Evolutionary conservation across 2,888 invertebrate species (phyloP).

Genomic region (Branchellion lobata): DNA sequence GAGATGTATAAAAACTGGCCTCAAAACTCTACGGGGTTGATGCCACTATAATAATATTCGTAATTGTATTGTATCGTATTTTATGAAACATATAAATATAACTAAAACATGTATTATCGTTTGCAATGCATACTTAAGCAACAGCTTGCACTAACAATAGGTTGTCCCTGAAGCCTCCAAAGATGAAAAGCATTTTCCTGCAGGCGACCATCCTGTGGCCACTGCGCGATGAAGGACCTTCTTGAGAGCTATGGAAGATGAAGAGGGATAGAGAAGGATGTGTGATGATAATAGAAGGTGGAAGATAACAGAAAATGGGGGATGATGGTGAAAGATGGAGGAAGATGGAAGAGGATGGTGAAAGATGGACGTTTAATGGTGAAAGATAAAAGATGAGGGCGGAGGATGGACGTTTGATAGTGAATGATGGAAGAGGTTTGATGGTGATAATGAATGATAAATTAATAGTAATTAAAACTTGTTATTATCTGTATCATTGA

Average conservation of each 20-base stretch:
- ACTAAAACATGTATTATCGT: too few species aligned
- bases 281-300: not conserved
- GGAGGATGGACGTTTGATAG: too few species aligned
- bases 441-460: too few species aligned
- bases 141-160: too few species aligned
- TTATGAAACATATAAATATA: too few species aligned
- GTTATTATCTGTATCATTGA: too few species aligned
- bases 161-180: constrained; percentile 90
- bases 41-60: not conserved
- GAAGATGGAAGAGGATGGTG: not conserved
- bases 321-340: not conserved
- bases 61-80: not conserved
- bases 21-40: too few species aligned
- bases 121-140: too few species aligned
- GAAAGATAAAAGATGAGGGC: too few species aligned
- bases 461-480: too few species aligned
- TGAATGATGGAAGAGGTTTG: too few species aligned
- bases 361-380: not conserved
- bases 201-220: constrained; percentile 83
- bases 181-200: constrained; percentile 78
- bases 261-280: not conserved
- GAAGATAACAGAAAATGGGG: not conserved
- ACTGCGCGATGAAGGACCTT: constrained; percentile 80
- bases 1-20: too few species aligned
- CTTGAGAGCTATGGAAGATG: constrained; percentile 66